Evolutionary conservation across 2,888 invertebrate genomes (phyloP), one percentile per base, ranked within the genome.

Genomic region (Priocnemis perturbator): DNA sequence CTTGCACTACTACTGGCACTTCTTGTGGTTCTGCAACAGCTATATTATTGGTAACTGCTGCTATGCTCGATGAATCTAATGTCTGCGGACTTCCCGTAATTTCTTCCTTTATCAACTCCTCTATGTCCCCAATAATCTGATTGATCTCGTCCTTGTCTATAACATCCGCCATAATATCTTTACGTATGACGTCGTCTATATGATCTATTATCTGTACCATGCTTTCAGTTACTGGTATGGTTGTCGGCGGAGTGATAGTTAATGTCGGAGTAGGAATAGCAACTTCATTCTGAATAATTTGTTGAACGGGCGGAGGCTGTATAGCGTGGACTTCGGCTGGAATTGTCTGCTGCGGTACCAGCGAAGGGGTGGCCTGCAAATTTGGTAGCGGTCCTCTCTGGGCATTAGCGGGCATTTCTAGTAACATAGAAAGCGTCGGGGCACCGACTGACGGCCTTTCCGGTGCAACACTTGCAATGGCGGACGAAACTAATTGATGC

Each of bases 351-450:
- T 81, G 85, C 3, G 82, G 26, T 0, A 69, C 61, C 9, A 70
- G 73, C 0, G 71, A 60, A 15, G 75, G 20, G 0, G 78, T 45
- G 56, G 77, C 45, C 23, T 82, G 83, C 64, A 84, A 52, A 73
- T 74, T 77, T 50, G 86, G 57, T 23, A 87, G 60, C 1, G 84
- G 78, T 0, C 78, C 79, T 71, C 87, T 78, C 15, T 90, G 88
- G 11, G 85, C 82, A 73, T 88, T 90, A 0, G 90, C 88, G 7
- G 90, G 89, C 67, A 89, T 85, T 69, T 89, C 95, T 7, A 95
- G 88, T 11, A 95, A 88, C 92, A 94, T 93, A 0, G 95, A 95
- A 0, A 95, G 88, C 0, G 95, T 95, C 0, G 95, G 95, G 0
- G 95, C 94, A 0, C 93, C 93, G 63, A 92, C 92, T 0, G 93